Conservation (phyloP, 2,113 vertebrate genomes). For the Buteo buteo region DNA sequence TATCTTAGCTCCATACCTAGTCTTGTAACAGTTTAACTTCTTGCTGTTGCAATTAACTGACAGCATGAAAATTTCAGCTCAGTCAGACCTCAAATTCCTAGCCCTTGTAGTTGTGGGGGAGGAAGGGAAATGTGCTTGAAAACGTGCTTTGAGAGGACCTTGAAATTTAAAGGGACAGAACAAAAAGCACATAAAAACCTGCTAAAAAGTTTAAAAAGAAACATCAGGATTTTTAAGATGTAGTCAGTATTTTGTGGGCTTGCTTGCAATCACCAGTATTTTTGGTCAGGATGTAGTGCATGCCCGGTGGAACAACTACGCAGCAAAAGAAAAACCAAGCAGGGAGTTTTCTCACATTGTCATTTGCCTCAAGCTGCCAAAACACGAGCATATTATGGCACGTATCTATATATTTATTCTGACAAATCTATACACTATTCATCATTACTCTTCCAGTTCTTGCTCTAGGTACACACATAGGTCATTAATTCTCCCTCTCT, state of each 20-base stretch:
- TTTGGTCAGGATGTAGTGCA: background rate
- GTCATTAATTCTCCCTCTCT: background rate
- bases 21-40: background rate
- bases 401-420: background rate
- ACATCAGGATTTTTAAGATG: background rate
- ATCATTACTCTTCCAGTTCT: background rate
- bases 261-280: background rate
- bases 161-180: background rate
- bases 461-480: background rate
- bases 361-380: background rate
- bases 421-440: background rate
- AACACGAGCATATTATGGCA: background rate
- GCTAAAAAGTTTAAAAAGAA: background rate
- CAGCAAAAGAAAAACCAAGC: background rate
- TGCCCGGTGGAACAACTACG: accelerated
- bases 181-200: background rate
- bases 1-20: background rate
- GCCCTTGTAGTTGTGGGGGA: background rate
- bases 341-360: background rate
- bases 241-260: background rate
- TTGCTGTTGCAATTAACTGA: background rate
- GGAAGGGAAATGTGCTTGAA: background rate
- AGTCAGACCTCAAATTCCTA: background rate
- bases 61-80: background rate
- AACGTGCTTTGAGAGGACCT: background rate